A percentile compares a stretch with the other conserved stretches of the same genome.
Conservation (phyloP, 2,113 vertebrate species). For the Oceanites oceanicus region DNA sequence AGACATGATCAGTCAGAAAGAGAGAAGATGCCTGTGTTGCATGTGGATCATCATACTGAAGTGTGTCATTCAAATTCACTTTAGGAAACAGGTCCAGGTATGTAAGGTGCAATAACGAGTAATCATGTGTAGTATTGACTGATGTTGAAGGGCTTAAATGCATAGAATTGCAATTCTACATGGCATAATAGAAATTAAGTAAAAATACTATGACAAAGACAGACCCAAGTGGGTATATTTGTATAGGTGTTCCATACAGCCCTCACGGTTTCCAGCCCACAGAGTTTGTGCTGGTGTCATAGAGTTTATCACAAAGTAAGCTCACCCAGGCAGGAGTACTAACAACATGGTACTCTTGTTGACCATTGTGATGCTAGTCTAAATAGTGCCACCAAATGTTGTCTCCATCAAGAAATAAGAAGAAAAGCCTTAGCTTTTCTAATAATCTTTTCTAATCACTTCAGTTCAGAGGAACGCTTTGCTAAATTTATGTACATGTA, state of each 20-base stretch:
- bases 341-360: neutral
- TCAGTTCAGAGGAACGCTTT: neutral
- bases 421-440: neutral
- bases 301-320: neutral
- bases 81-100: neutral
- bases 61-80: neutral
- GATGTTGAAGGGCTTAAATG: neutral
- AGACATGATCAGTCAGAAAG: neutral
- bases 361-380: neutral
- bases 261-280: accelerated
- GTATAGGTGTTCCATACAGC: neutral
- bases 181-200: neutral
- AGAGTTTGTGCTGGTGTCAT: neutral
- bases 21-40: too few species aligned
- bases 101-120: neutral
- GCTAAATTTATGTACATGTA: neutral
- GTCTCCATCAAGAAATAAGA: neutral
- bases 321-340: neutral
- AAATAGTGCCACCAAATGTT: neutral
- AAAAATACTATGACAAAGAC: neutral
- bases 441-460: neutral
- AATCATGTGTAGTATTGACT: neutral
- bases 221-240: neutral
- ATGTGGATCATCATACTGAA: neutral
- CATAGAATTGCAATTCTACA: neutral